A percentile compares a stretch with the other conserved stretches of the same genome.
phyloP scores from a whole-genome alignment of 2,113 vertebrate species.

The Crotophaga sulcirostris region DNA sequence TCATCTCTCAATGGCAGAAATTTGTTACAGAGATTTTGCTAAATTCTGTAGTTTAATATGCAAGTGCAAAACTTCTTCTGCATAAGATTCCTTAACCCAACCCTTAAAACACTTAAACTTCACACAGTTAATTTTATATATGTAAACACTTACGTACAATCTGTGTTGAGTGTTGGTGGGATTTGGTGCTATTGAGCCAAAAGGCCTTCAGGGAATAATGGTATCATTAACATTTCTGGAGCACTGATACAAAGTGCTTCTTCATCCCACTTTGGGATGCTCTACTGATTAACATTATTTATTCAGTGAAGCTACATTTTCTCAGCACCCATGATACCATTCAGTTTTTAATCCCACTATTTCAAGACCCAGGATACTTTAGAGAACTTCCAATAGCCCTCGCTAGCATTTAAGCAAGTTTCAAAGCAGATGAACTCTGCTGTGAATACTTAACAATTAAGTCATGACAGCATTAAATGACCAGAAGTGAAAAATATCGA shows the following conservation, averaged over 20 bases:
- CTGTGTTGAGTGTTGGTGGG: not conserved
- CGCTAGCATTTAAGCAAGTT: accelerated
- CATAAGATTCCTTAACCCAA: not conserved
- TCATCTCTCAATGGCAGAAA: accelerated
- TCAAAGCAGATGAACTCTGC: not conserved
- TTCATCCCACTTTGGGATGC: not conserved
- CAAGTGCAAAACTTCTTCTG: not conserved
- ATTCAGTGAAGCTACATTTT: not conserved
- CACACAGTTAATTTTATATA: not conserved
- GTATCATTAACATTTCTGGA: not conserved
- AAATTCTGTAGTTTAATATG: not conserved
- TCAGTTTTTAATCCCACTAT: not conserved
- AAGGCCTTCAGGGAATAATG: not conserved
- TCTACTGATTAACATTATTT: not conserved
- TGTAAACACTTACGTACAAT: not conserved
- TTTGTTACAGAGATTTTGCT: not conserved
- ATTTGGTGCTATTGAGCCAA: not conserved
- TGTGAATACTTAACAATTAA: too few relatives aligned
- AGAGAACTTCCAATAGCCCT: not conserved
- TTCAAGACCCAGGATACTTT: not conserved
- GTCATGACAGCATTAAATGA: not conserved
- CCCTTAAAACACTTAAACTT: not conserved
- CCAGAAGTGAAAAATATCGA: accelerated
- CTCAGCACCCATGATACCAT: too few relatives aligned
- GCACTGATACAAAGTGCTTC: not conserved